phyloP scores from a whole-genome alignment of 2,888 invertebrate genomes.

The Ennomos erosarius region DNA sequence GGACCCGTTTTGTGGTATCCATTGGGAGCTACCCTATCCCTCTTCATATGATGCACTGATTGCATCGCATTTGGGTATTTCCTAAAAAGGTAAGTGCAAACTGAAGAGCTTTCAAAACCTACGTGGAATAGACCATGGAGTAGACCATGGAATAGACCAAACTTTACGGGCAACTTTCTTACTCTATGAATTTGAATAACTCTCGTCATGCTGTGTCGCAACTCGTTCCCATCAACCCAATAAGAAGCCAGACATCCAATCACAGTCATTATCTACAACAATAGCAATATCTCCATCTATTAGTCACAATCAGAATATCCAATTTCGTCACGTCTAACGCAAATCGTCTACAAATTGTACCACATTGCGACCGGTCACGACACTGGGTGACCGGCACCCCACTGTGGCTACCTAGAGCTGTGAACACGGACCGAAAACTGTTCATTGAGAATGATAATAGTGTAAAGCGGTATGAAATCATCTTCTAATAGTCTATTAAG shows the following conservation, averaged over 20 bases:
- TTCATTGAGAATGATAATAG: neutral
- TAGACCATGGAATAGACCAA: too few species aligned
- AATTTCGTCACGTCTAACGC: slow-evolving; percentile 35
- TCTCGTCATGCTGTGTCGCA: slow-evolving; percentile 1
- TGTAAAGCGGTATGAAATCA: too few species aligned
- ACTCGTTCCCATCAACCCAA: neutral
- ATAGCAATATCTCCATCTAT: slow-evolving; percentile 31
- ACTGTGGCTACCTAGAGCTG: slow-evolving; percentile 21
- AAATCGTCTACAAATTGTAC: slow-evolving; percentile 53
- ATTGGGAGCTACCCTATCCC: too few species aligned
- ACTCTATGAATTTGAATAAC: too few species aligned
- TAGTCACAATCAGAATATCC: slow-evolving; percentile 31
- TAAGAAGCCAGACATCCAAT: slow-evolving; percentile 22
- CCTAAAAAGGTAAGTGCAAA: too few species aligned
- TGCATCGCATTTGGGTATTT: too few species aligned
- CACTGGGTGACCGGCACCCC: slow-evolving; percentile 41
- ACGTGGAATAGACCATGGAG: too few species aligned
- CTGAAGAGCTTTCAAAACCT: too few species aligned
- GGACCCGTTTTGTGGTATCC: too few species aligned
- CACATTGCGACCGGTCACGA: slow-evolving; percentile 53
- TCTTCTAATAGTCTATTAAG: too few species aligned
- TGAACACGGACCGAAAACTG: slow-evolving; percentile 13
- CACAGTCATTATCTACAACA: slow-evolving; percentile 39
- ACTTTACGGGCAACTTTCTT: too few species aligned
- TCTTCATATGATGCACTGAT: too few species aligned